A percentile compares a stretch with the other conserved stretches of the same genome.
phyloP scores from a whole-genome alignment of 2,888 invertebrate genomes.

The Xylophagus ater region DNA sequence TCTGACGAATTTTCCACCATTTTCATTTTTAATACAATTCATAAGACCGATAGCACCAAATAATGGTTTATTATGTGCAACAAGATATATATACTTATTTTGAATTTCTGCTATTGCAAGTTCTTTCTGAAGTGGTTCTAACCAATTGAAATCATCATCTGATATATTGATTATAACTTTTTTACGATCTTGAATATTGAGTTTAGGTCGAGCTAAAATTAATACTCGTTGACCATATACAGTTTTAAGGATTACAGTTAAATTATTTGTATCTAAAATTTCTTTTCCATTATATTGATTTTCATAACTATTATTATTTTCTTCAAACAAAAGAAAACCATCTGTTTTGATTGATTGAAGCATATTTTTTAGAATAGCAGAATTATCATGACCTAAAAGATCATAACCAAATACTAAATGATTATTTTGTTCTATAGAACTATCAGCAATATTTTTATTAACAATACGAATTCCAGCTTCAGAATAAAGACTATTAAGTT shows the following conservation, averaged over 20 bases:
- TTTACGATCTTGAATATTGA: slow-evolving; percentile 25
- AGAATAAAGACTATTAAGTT: slow-evolving; percentile 45
- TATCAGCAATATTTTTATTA: slow-evolving; percentile 49
- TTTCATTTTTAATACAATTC: slow-evolving; percentile 81
- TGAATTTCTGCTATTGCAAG: slow-evolving; percentile 53
- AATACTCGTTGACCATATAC: slow-evolving; percentile 52
- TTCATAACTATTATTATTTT: slow-evolving; percentile 43
- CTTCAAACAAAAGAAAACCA: slow-evolving; percentile 66
- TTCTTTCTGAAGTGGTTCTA: slow-evolving; percentile 65
- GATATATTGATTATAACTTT: slow-evolving; percentile 53
- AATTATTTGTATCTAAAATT: too few species aligned
- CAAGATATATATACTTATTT: slow-evolving; percentile 52
- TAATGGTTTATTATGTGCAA: slow-evolving; percentile 54
- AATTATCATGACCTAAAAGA: slow-evolving; percentile 47
- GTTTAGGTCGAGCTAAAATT: slow-evolving; percentile 48
- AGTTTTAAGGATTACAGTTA: too few species aligned
- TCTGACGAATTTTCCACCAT: slow-evolving; percentile 68
- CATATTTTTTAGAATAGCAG: slow-evolving; percentile 45
- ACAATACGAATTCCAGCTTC: slow-evolving; percentile 52
- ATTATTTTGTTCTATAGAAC: slow-evolving; percentile 52
- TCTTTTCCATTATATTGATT: too few species aligned
- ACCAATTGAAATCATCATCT: slow-evolving; percentile 66
- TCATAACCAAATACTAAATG: slow-evolving; percentile 60
- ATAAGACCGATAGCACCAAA: slow-evolving; percentile 80
- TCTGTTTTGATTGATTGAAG: slow-evolving; percentile 50